phyloP scores from a whole-genome alignment of 64 coral and sea anemone species.

The Acropora yongei region DNA sequence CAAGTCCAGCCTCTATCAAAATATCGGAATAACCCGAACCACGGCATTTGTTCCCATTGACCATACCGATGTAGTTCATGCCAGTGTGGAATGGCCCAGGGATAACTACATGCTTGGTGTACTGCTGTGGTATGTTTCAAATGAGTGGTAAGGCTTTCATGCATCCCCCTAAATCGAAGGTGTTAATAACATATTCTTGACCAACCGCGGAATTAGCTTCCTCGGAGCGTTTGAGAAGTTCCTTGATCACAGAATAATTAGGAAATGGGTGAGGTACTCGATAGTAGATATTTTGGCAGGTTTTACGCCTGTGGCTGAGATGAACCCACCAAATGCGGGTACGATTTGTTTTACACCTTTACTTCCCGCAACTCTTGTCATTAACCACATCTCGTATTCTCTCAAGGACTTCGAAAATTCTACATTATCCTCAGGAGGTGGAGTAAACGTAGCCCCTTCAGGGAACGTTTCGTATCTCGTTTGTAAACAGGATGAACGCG shows the following conservation, averaged over 20 bases:
- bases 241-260: slow-evolving; percentile 28
- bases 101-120: slow-evolving; percentile 2
- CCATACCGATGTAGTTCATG: slow-evolving; percentile 40
- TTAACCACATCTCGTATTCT: slow-evolving; percentile 46
- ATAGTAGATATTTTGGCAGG: slow-evolving; percentile 42
- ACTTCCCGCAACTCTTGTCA: slow-evolving; percentile 17
- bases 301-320: slow-evolving; percentile 46
- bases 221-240: slow-evolving; percentile 33
- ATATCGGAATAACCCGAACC: slow-evolving; percentile 28
- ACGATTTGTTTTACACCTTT: slow-evolving; percentile 54
- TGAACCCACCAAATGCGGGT: slow-evolving; percentile 52
- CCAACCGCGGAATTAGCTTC: slow-evolving; percentile 33
- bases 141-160: slow-evolving; percentile 19
- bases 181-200: slow-evolving; percentile 50
- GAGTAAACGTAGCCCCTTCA: slow-evolving; percentile 36
- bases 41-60: slow-evolving; percentile 22
- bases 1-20: slow-evolving; percentile 27
- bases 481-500: slow-evolving; percentile 3
- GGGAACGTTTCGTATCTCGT: not conserved
- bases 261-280: slow-evolving; percentile 36
- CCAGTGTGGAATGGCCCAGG: not conserved
- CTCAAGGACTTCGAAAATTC: not conserved
- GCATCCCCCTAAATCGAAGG: slow-evolving; percentile 50
- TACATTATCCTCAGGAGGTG: slow-evolving; percentile 3
- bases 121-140: not conserved